phyloP scores from a whole-genome alignment of 2,113 vertebrate species.

The Perognathus longimembris region DNA sequence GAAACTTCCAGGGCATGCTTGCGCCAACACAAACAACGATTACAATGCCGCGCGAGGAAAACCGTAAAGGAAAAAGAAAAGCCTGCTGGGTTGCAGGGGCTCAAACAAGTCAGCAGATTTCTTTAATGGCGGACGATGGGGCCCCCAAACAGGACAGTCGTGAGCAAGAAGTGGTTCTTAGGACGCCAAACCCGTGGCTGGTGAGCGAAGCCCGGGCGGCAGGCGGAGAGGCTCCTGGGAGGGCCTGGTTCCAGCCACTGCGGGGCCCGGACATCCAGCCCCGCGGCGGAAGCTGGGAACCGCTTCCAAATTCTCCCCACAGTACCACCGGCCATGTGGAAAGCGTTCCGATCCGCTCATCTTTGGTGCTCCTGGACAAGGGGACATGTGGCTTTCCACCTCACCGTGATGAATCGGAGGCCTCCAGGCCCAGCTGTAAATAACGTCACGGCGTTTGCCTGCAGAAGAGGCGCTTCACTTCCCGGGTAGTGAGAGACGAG shows the following conservation, averaged over 20 bases:
- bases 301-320: slow-evolving; percentile 95
- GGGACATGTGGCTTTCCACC: slow-evolving; percentile 88
- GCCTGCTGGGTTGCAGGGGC: slow-evolving; percentile 89
- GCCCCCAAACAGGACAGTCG: slow-evolving; percentile 85
- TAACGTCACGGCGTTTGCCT: slow-evolving; percentile 81
- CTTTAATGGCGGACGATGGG: slow-evolving; percentile 88
- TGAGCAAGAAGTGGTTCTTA: slow-evolving; percentile 86
- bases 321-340: slow-evolving; percentile 94
- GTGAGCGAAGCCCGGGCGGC: too few relatives aligned
- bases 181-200: slow-evolving; percentile 82
- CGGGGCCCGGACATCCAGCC: slow-evolving; percentile 95
- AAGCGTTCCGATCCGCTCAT: slow-evolving; percentile 95
- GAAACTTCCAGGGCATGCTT: slow-evolving; percentile 89
- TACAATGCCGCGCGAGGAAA: slow-evolving; percentile 90
- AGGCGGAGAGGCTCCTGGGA: slow-evolving; percentile 85
- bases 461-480: slow-evolving; percentile 78
- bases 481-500: slow-evolving; percentile 69
- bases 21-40: slow-evolving; percentile 96
- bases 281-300: slow-evolving; percentile 94
- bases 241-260: slow-evolving; percentile 91
- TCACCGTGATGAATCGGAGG: slow-evolving; percentile 88
- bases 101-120: slow-evolving; percentile 92
- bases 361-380: slow-evolving; percentile 89
- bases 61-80: slow-evolving; percentile 87
- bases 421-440: slow-evolving; percentile 85